Base-by-base conservation (phyloP, 2,113 vertebrate genomes). In the Perca flavescens region DNA sequence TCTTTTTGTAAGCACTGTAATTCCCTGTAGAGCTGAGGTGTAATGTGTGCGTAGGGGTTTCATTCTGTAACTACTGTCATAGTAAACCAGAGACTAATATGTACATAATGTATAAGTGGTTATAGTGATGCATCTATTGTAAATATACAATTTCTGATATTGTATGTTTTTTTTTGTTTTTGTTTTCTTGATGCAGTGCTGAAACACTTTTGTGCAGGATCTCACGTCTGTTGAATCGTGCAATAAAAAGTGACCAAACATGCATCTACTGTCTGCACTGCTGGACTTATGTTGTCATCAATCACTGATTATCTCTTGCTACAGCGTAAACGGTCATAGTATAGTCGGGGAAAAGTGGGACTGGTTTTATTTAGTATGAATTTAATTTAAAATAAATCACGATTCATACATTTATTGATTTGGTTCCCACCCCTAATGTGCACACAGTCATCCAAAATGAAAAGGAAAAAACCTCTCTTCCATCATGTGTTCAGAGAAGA, bases 21-120 rank as follows among this genome's bases (percentile, higher is more conserved):
- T 84, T 86, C 80, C 79, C 88, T 73, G 88, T 92, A 91, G 89
- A 91, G 81, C 84, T 86, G 64, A 89, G 85, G 86, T 77, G 82
- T 88, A 77, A 58, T 1, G 36, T 75, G 72, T 75, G 77, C 46
- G 79, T 90, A 84, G 79, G 63, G 71, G 74, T 91, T 88, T 90
- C 74, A 60, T 84, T 77, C 76, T 93, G 87, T 93, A 92, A 93
- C 92, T 94, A 92, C 93, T 94, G 91, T 91, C 89, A 36, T 93
- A 94, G 90, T 80, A 82, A 90, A 89, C 86, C 90, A 93, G 91
- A 93, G 89, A 94, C 93, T 94, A 94, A 94, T 92, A 73, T 94
- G 94, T 94, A 94, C 91, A 94, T 94, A 94, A 81, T 94, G 93
- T 94, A 93, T 94, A 94, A 93, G 93, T 94, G 87, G 84, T 86